phyloP scores from a whole-genome alignment of 2,797 vertebrate genomes.

The Remorina albescens region DNA sequence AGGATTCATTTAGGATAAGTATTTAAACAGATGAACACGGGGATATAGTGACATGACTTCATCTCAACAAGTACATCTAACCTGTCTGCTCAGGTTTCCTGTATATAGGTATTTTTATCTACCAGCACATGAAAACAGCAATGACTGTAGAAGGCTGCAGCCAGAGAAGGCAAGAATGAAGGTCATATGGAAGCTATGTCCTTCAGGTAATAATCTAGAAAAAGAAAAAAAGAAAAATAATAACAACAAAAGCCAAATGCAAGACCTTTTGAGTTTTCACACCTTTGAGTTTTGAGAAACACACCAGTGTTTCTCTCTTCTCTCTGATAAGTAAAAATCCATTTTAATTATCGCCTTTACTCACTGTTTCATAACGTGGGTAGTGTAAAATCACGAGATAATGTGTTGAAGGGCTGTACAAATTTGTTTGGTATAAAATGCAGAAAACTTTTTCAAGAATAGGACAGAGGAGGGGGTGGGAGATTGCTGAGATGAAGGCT shows the following conservation, averaged over 20 bases:
- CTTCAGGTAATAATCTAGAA: neutral
- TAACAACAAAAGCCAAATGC: neutral
- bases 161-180: neutral
- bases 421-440: conserved; percentile 43
- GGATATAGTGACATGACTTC: conserved; percentile 74
- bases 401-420: conserved; percentile 27
- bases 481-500: conserved; percentile 1
- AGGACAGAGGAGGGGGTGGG: conserved; percentile 4
- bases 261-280: conserved; percentile 1
- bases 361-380: conserved; percentile 44
- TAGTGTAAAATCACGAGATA: conserved; percentile 44
- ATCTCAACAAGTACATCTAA: conserved; percentile 78
- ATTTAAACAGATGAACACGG: conserved; percentile 70
- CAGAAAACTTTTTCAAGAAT: conserved; percentile 31
- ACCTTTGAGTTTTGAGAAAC: no score
- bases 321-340: conserved; percentile 31
- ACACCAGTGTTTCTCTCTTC: no score
- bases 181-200: neutral
- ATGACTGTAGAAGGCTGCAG: conserved; percentile 65
- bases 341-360: conserved; percentile 39
- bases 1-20: conserved; percentile 46
- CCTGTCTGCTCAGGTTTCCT: conserved; percentile 83
- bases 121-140: conserved; percentile 66
- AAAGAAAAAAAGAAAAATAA: neutral
- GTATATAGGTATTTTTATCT: conserved; percentile 79